Conservation (phyloP, 1,140 invertebrate genomes). For the Drosophila takahashii region DNA sequence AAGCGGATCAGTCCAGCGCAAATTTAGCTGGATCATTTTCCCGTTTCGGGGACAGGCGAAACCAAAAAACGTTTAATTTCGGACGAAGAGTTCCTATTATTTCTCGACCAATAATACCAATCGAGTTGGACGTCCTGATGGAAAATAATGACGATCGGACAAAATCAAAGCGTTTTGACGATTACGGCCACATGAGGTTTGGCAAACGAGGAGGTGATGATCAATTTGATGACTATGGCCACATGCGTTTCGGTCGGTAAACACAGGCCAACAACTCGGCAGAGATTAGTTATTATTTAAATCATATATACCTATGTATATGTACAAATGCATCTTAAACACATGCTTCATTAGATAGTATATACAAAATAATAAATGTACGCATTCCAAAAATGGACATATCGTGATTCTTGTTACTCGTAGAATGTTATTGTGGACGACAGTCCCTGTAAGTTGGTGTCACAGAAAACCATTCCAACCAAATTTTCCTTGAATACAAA, state of each 20-base stretch:
- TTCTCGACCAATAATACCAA: slow-evolving; percentile 50
- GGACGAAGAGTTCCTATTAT: slow-evolving; percentile 37
- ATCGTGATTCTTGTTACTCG: too few relatives aligned
- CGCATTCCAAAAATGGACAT: slow-evolving; percentile 1
- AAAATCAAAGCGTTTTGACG: slow-evolving; percentile 86
- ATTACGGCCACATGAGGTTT: slow-evolving; percentile 88
- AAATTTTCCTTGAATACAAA: too few relatives aligned
- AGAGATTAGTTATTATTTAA: background rate
- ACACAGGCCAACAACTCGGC: background rate
- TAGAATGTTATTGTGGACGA: too few relatives aligned
- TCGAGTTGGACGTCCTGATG: slow-evolving; percentile 78
- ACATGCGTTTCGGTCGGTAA: slow-evolving; percentile 87
- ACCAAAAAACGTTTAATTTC: slow-evolving; percentile 21
- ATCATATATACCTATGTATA: background rate
- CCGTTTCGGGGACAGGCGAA: slow-evolving; percentile 26
- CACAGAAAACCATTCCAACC: too few relatives aligned
- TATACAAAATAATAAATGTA: slow-evolving; percentile 1
- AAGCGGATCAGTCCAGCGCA: slow-evolving; percentile 2
- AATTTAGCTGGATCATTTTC: slow-evolving; percentile 10
- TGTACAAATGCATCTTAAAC: background rate
- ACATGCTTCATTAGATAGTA: background rate
- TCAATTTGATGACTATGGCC: slow-evolving; percentile 88
- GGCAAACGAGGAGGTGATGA: slow-evolving; percentile 86
- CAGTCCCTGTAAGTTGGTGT: too few relatives aligned
- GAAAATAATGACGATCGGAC: slow-evolving; percentile 86